Base-by-base conservation (phyloP, 2,888 invertebrate species). In the Patella caerulea region DNA sequence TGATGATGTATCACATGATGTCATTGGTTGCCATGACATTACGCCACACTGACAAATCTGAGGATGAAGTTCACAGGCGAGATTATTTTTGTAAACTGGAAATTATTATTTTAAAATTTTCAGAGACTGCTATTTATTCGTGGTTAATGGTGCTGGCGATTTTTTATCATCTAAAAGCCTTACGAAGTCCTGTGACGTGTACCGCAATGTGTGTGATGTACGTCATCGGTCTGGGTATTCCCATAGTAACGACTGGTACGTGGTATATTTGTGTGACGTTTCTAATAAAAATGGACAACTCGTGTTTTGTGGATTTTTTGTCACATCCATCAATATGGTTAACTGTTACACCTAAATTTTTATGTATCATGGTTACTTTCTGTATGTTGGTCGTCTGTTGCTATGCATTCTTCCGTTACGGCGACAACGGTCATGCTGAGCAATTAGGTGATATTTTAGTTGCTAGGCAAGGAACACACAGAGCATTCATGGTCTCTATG, bases 101-200 rank as follows among this genome's bases (percentile, higher is more conserved):
- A 52, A 65, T 65, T 2, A 69, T 72, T 56, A 45, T 76, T 1
- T 53, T 24, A 53, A 55, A 73, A 29, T 76, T 72, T 52, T 72
- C 59, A n/a, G 72, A 76, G n/a, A 56, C 72, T 3, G 76, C 76
- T 15, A 76, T 73, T 24, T 72, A 69, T 53, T 72, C 76, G 15
- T 76, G 76, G 76, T 24, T 76, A 55, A 76, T 76, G 76, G 59
- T 72, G 7, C 72, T 76, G 29, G 59, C 53, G 45, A 72, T 76
- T 11, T 72, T 72, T 34, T 76, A 76, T 65, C 65, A 65, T 65
- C 19, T 65, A 65, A 65, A 24, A 65, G 65, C 65, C 19, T 24
- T 65, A 24, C 24, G 65, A 3, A 24, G 24, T 65, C 19, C 11
- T 24, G 19, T 65, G 9, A 24, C 24, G 2, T 24, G 19, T 24